Evolutionary conservation across 1,140 invertebrate genomes (phyloP), one percentile per base, ranked within the genome.

Genomic region (Drosophila arizonae): DNA sequence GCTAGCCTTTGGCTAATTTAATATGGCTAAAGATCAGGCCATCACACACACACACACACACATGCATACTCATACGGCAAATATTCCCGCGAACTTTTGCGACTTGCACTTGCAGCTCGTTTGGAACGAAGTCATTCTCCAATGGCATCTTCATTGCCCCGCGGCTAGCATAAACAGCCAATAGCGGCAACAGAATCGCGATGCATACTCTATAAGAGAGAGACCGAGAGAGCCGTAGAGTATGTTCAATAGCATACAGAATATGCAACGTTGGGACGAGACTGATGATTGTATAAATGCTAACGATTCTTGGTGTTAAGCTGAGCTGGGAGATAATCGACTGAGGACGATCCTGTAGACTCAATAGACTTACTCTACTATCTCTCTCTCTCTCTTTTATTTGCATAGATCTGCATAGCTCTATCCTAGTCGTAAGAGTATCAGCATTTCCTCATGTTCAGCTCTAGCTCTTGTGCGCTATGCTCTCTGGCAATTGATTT

Each of bases 11-110:
- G 84, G 84, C 80, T 88, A 88, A 88, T 88, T 88, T 88, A 88
- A 88, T 88, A 89, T 88, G 84, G 85, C 85, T 79, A 88, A 88
- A 88, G 80, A 88, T 84, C 85, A 88, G 60, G 8, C 50, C 56
- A 56, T 54, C 70, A 61, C 64, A 72, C 56, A 67, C 60, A 61
- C 30, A 51, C 41, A n/a, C 41, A n/a, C 41, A 43, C 41, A 43
- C 41, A 43, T 11, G 4, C 13, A n/a, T 3, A 43, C 41, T 5
- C n/a, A 43, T 30, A 6, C 13, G 3, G 17, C 77, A 87, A 85
- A 85, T 79, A 66, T 87, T 87, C 82, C 82, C 82, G 82, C 84
- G 84, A 87, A 87, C 84, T 88, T 77, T 17, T 84, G 60, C 60
- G 46, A 63, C 67, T 78, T 60, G 80, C 80, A 85, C 81, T 87